Conservation (phyloP, 2,888 invertebrate species). For the Mamestra brassicae region DNA sequence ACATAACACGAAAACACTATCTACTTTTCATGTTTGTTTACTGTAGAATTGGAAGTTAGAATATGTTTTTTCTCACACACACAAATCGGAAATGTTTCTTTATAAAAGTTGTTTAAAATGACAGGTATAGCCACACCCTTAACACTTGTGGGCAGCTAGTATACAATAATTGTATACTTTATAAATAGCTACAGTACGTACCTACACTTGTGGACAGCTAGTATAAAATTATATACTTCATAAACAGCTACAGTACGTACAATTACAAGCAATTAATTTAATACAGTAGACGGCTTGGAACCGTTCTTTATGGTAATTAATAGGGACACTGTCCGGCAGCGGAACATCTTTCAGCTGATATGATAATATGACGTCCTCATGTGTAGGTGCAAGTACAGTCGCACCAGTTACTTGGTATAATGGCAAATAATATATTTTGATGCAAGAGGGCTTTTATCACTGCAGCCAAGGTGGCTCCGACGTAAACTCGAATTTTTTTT, state of each 20-base stretch:
- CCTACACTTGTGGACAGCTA: not conserved
- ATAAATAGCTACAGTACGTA: not conserved
- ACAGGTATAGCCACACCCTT: no score
- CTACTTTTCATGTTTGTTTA: no score
- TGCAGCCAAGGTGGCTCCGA: no score
- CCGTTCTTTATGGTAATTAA: conserved; percentile 55
- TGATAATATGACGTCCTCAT: conserved; percentile 45
- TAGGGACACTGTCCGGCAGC: conserved; percentile 37
- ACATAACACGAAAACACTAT: not conserved
- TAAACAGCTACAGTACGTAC: not conserved
- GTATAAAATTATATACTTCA: conserved; percentile 5
- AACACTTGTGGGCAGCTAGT: not conserved
- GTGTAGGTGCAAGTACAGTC: not conserved
- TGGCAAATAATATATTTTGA: not conserved
- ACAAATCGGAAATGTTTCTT: not conserved
- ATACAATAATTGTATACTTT: conserved; percentile 8
- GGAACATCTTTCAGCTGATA: conserved; percentile 39
- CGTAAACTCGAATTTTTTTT: no score
- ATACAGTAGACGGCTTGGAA: conserved; percentile 30
- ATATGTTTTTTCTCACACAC: not conserved
- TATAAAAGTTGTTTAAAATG: not conserved
- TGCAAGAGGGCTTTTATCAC: no score
- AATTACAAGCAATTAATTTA: conserved; percentile 32
- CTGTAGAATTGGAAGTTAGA: not conserved
- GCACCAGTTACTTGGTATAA: not conserved